Evolutionary conservation across 2,888 invertebrate species (phyloP), one percentile per base, ranked within the genome.

Genomic region (Chymomyza amoena): DNA sequence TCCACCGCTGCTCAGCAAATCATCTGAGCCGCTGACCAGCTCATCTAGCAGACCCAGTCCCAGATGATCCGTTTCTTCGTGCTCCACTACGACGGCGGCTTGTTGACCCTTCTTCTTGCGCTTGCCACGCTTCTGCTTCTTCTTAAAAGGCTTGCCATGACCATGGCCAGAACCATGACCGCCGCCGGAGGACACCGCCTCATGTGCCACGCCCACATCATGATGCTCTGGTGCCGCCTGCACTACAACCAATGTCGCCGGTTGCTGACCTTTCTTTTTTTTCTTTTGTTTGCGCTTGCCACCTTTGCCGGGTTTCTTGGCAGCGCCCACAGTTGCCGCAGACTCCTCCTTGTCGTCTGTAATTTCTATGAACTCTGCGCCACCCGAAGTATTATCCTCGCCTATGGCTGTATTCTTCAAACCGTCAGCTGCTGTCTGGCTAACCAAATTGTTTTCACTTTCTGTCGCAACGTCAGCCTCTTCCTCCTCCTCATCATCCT

Each of bases 341-440:
- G 61, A 51, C 52, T 72, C 77, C 52, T 72, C 77, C 2, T 76
- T 74, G 1, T 77, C 82, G 32, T 87, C 90, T 72, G 86, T 80
- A 39, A 90, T 86, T 60, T 91, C 91, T 13, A 90, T 84, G 64
- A 91, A 91, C 68, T 91, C 91, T 7, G 87, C 81, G 36, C 77
- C 89, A 60, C 68, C 61, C 2, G 87, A 87, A 7, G 73, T 61
- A 66, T 74, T 74, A 15, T 79, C 80, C 15, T 77, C 76, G 28
- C 71, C 72, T 13, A 80, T 70, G 0, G 68, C 77, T 0, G 88
- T 75, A 25, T 73, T 80, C 50, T 77, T 87, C 6, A 70, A 75
- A 68, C 73, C 76, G 3, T 77, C 68, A 10, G 68, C 66, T 15
- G 69, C 15, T 39, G 61, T 64, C 57, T 64, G 61, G 16, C 15